These are phyloP conservation scores for Actias luna DNA, from an alignment of 2,888 invertebrate genomes.

Conservation along the genomic window DNA sequence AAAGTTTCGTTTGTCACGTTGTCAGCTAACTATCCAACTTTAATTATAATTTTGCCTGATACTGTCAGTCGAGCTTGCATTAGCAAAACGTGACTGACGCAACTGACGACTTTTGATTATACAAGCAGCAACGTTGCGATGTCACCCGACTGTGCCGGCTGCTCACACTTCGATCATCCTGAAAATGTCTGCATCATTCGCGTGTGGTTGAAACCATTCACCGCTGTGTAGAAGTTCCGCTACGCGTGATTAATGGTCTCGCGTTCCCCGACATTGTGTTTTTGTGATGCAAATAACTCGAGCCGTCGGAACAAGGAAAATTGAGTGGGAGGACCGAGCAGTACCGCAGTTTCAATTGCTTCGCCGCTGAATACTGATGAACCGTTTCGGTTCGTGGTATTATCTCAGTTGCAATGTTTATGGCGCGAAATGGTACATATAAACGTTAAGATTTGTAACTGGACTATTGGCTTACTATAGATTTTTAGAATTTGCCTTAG, in stretches of 20 bases:
- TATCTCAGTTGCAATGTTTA: slow-evolving; percentile 61
- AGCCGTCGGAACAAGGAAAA: slow-evolving; percentile 79
- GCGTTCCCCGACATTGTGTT: slow-evolving; percentile 79
- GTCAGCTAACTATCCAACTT: slow-evolving; percentile 22
- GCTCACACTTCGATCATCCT: slow-evolving; percentile 55
- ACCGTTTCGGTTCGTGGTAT: slow-evolving; percentile 68
- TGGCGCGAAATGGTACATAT: slow-evolving; percentile 45
- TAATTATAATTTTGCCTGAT: slow-evolving; percentile 21
- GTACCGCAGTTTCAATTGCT: slow-evolving; percentile 79
- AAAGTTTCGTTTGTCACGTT: slow-evolving; percentile 18
- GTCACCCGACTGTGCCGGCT: slow-evolving; percentile 17
- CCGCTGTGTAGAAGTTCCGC: slow-evolving; percentile 66
- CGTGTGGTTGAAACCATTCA: slow-evolving; percentile 75
- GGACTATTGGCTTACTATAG: slow-evolving; percentile 15
- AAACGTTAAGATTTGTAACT: slow-evolving; percentile 41
- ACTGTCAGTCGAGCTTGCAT: slow-evolving; percentile 22
- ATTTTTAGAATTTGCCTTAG: background rate
- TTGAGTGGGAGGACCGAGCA: slow-evolving; percentile 76
- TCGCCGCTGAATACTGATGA: slow-evolving; percentile 78
- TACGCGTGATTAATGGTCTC: slow-evolving; percentile 77
- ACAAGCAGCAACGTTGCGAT: slow-evolving; percentile 20
- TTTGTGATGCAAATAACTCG: slow-evolving; percentile 81
- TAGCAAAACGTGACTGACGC: slow-evolving; percentile 26
- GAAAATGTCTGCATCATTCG: slow-evolving; percentile 74
- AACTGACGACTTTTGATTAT: slow-evolving; percentile 26